Evolutionary conservation across 2,797 vertebrate species (phyloP).

Genomic region (Phoxinus dragarum): DNA sequence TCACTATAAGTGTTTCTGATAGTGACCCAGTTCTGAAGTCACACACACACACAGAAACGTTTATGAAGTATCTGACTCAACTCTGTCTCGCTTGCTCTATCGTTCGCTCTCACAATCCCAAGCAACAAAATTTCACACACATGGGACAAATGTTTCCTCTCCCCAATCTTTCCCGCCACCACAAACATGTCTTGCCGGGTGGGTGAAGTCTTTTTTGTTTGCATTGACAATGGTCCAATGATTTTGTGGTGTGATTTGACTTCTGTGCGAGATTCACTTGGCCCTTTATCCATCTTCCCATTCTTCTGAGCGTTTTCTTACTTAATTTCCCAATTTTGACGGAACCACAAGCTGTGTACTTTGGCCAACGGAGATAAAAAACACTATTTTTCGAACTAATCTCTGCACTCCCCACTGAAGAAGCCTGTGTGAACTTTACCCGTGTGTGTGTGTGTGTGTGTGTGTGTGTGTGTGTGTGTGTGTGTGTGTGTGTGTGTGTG

Average conservation of each 20-base stretch:
- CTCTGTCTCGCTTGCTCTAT: neutral
- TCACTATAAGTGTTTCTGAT: neutral
- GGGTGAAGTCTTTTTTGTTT: neutral
- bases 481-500: neutral
- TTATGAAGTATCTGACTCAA: neutral
- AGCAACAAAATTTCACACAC: neutral
- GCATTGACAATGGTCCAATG: neutral
- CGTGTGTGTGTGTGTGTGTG: neutral
- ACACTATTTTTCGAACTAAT: neutral
- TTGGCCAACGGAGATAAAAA: neutral
- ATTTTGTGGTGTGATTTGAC: neutral
- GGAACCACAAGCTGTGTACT: conserved; percentile 6
- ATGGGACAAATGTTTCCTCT: conserved; percentile 33
- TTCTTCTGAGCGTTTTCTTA: neutral
- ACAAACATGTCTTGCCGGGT: neutral
- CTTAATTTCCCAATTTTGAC: neutral
- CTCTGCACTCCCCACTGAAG: conserved; percentile 2
- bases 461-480: neutral
- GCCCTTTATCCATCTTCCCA: neutral
- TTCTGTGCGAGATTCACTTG: too few relatives aligned
- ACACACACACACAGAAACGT: neutral
- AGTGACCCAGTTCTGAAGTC: conserved; percentile 11
- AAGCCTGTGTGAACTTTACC: conserved; percentile 48
- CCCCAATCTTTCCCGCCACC: neutral
- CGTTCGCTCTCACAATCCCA: neutral